Percentiles rank a stretch among this genome's conserved stretches.
phyloP scores from a whole-genome alignment of 1,140 invertebrate species.

The Cydia pomonella region DNA sequence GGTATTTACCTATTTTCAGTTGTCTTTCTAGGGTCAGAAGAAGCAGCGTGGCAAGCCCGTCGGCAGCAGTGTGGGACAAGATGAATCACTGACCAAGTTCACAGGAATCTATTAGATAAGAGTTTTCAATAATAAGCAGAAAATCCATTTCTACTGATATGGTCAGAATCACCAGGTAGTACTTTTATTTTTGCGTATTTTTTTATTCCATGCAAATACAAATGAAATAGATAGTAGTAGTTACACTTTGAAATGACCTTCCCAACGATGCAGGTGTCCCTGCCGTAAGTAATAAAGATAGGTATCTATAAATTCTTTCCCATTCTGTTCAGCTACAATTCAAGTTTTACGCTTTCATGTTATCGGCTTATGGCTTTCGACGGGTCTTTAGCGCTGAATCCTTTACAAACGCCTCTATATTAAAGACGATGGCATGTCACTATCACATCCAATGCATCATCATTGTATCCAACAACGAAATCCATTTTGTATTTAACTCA shows the following conservation, averaged over 20 bases:
- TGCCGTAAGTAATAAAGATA: conserved; percentile 2
- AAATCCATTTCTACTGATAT: no score
- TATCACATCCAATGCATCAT: conserved; percentile 49
- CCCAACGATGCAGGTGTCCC: conserved; percentile 7
- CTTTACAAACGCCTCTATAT: conserved; percentile 44
- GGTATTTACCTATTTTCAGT: no score
- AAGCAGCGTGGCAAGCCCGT: no score
- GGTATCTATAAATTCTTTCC: conserved; percentile 16
- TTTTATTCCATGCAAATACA: no score
- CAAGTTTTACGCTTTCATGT: conserved; percentile 10
- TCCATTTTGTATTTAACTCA: conserved; percentile 21
- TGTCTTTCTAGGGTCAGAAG: no score
- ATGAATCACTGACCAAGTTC: no score
- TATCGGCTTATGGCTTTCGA: conserved; percentile 19
- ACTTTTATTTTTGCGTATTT: no score
- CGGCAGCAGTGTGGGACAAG: no score
- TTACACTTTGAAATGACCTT: conserved; percentile 3
- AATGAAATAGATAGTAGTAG: no score
- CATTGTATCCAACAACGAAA: conserved; percentile 13
- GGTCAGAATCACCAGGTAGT: no score
- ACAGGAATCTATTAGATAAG: no score
- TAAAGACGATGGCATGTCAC: conserved; percentile 41
- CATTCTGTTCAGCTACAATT: conserved; percentile 7
- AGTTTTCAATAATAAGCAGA: no score
- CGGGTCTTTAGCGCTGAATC: conserved; percentile 48